A percentile compares a stretch with the other conserved stretches of the same genome.
phyloP scores from a whole-genome alignment of 2,888 invertebrate genomes.

The Mythimna impura region DNA sequence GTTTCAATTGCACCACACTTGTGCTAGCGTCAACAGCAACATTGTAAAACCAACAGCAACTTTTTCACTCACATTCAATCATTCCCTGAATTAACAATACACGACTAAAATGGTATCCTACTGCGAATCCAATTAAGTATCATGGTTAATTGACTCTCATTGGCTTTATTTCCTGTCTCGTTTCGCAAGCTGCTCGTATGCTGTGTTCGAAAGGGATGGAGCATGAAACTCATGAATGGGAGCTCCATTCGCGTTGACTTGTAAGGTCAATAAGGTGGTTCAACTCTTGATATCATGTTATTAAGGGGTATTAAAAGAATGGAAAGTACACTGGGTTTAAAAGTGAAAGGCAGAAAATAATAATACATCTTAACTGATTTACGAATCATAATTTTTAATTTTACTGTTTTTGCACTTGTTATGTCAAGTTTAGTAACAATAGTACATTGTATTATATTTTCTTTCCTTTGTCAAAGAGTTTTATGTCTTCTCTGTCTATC shows the following conservation, averaged over 20 bases:
- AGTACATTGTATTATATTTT: background rate
- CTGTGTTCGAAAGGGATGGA: constrained; percentile 66
- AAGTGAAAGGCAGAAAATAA: constrained; percentile 43
- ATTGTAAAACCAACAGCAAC: constrained; percentile 6
- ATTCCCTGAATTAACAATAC: constrained; percentile 53
- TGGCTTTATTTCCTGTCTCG: constrained; percentile 73
- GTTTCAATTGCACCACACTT: constrained; percentile 19
- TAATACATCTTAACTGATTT: constrained; percentile 19
- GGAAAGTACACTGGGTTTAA: constrained; percentile 32
- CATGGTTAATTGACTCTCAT: constrained; percentile 77
- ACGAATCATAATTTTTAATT: constrained; percentile 1
- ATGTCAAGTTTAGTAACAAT: background rate
- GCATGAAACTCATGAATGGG: constrained; percentile 77
- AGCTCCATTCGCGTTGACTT: constrained; percentile 78
- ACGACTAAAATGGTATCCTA: constrained; percentile 52
- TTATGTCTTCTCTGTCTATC: background rate
- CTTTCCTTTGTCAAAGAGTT: background rate
- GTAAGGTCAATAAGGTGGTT: constrained; percentile 85
- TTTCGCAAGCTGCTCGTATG: constrained; percentile 51
- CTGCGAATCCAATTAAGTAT: constrained; percentile 67
- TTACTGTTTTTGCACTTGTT: background rate
- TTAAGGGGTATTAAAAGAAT: constrained; percentile 68
- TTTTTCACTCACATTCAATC: constrained; percentile 40
- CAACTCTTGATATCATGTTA: constrained; percentile 74
- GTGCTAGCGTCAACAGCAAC: background rate